Base-by-base conservation (phyloP, 2,113 vertebrate genomes). In the Anthoscopus minutus region DNA sequence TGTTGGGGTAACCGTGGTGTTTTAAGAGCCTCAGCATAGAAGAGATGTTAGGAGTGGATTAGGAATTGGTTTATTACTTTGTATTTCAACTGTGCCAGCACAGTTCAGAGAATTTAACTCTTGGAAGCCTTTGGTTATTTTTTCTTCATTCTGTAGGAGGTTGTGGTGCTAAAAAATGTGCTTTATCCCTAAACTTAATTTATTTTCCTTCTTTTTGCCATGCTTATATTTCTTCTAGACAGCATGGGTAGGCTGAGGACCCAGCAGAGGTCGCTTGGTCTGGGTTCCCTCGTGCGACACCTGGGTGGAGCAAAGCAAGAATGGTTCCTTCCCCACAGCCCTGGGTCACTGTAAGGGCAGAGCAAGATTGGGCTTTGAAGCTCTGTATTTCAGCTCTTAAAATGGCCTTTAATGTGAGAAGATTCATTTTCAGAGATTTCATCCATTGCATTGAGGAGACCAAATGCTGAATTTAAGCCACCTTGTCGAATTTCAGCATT, bases 291-390 rank as follows among this genome's bases (percentile, higher is more conserved):
- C 5, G 1, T 13, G 38, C 5, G 42, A 51, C 23, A 10, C 12
- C 16, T 1, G 4, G 7, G 30, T 61, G 61, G 35, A 67, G 65
- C 19, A 38, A n/a, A 54, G 0, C 4, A 31, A 22, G 0, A 25
- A 13, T 4, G 14, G n/a, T 37, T 31, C 25, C 18, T 65, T 48
- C 28, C 37, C 18, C 2, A 3, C 27, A 73, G 64, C 37, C 13
- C 7, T 10, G 11, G 45, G 11, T 25, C 57, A 9, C n/a, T 62
- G 2, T 16, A 6, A 25, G 61, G 30, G 35, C 33, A 35, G 50
- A 51, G n/a, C 44, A 31, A 16, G 23, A n/a, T 2, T 76, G 12
- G 19, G 10, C 35, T 11, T n/a, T 16, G 51, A 13, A 10, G 35
- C 48, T 82, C 44, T 14, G n/a, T 4, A 51, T 89, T 37, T 71